A percentile compares a stretch with the other conserved stretches of the same genome.
Evolutionary conservation across 2,797 vertebrate genomes (phyloP).

Genomic region (Esox masquinongy): DNA sequence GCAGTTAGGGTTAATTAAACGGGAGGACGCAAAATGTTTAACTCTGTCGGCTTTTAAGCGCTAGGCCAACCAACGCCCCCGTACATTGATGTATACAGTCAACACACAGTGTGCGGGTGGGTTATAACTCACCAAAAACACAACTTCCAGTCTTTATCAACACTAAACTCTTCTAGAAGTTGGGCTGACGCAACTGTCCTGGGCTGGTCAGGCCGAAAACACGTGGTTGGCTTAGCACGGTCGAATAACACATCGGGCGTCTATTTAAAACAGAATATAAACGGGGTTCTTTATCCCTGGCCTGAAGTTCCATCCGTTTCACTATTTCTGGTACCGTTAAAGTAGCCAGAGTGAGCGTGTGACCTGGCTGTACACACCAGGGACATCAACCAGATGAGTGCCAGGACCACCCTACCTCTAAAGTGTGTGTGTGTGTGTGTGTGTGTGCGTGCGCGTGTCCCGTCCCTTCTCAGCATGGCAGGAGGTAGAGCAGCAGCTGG

Average conservation of each 20-base stretch:
- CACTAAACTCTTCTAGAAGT: not conserved
- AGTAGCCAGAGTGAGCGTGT: too few species aligned
- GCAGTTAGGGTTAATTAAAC: too few species aligned
- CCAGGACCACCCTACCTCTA: not conserved
- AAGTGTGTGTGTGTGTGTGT: slow-evolving; percentile 2
- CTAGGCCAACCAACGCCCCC: too few species aligned
- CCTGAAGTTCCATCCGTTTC: too few species aligned
- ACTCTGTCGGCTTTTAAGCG: too few species aligned
- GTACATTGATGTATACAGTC: not conserved
- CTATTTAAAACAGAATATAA: too few species aligned
- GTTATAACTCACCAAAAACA: slow-evolving; percentile 1
- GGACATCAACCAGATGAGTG: too few species aligned
- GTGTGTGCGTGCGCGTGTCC: not conserved
- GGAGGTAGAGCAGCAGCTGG: slow-evolving; percentile 90
- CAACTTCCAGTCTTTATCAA: slow-evolving; percentile 41
- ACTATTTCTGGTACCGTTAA: too few species aligned
- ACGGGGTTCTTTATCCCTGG: too few species aligned
- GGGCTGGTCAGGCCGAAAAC: not conserved
- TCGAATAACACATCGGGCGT: too few species aligned
- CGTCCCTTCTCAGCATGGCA: slow-evolving; percentile 84
- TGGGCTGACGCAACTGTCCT: slow-evolving; percentile 15
- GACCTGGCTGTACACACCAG: too few species aligned
- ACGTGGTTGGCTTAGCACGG: not conserved
- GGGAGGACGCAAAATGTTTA: too few species aligned
- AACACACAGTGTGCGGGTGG: slow-evolving; percentile 2